Base-by-base conservation (phyloP, 2,797 vertebrate species). In the Scolopax rusticola region DNA sequence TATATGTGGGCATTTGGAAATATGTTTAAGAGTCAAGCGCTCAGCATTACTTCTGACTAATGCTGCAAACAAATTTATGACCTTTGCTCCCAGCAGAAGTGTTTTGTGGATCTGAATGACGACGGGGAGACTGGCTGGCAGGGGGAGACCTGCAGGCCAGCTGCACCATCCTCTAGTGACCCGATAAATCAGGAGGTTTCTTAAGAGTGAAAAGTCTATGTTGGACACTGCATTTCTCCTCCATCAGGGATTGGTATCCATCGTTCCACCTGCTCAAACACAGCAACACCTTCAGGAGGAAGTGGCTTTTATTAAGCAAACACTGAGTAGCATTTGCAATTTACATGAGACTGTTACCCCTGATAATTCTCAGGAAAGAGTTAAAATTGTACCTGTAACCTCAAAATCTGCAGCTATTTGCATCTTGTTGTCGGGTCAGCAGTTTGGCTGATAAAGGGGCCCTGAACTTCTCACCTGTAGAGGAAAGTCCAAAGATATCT, bases 401-500 rank as follows among this genome's bases (percentile, higher is more conserved):
- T 89, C 75, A 40, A 87, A 85, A 89, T 47, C 47, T 87, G 67
- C 73, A 63, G 38, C 24, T 88, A 45, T 75, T 81, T 95, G 76
- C 43, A 73, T 40, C 25, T 45, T 51, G 28, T 11, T 69, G 8
- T 79, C 76, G 30, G 21, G n/a, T 93, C 88, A 93, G 74, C 63
- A 70, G 54, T 84, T 93, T 82, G 47, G 16, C 56, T 70, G 71
- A 79, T 87, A 79, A 93, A 87, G 43, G 33, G 90, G 15, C 63
- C 51, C 67, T 96, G 86, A 84, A 59, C 36, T 95, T 27, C 47
- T 82, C 24, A 74, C 28, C 51, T 48, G 18, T 3, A 90, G 73
- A 88, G 57, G 47, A 95, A 96, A 96, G 92, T 93, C 88, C 94
- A 90, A 87, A 89, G 86, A 32, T 75, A 50, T 24, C 36, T 60